Evolutionary conservation across 2,113 vertebrate species (phyloP), one percentile per base, ranked within the genome.

Genomic region (Dasypus novemcinctus): DNA sequence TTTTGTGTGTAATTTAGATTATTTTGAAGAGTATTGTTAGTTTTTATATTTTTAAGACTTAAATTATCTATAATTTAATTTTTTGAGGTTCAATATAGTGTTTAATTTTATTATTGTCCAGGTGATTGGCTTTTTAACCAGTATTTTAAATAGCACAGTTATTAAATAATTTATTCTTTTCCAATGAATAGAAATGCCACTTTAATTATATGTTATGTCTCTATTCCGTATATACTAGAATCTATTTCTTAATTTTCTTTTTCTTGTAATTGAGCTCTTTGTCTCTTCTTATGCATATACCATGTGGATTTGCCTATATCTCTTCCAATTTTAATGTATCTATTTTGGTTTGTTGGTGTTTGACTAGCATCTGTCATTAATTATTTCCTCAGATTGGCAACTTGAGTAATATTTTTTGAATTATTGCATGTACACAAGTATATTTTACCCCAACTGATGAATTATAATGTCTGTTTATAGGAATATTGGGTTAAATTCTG

Each of bases 61-160:
- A 25, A 14, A 85, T 14, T 92, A 90, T 69, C 21, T 90, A 31
- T 78, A 95, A 92, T 82, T 76, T 63, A 76, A 87, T 66, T 82
- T 92, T 72, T 38, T 54, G 4, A 92, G 9, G 25, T 83, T 61
- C 21, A 85, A 57, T 1, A 89, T 29, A 90, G 21, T 6, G 72
- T 11, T 91, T 85, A 88, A 79, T 88, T 90, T 69, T 69, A 78
- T 63, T 68, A 63, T 46, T 57, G 68, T 84, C 27, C 43, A 68
- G 11, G 25, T 80, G 21, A 90, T 1, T 20, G 31, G 9, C 17
- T 11, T 64, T 69, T 69, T 27, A 88, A 90, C 6, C 3, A 66
- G 14, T 43, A 43, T 66, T 94, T 91, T 18, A 25, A 89, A 43
- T 85, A 86, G 20, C 36, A 93, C 20, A 92, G 46, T 63, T 86